Conservation (phyloP, 2,797 vertebrate species). For the Notamacropus eugenii region DNA sequence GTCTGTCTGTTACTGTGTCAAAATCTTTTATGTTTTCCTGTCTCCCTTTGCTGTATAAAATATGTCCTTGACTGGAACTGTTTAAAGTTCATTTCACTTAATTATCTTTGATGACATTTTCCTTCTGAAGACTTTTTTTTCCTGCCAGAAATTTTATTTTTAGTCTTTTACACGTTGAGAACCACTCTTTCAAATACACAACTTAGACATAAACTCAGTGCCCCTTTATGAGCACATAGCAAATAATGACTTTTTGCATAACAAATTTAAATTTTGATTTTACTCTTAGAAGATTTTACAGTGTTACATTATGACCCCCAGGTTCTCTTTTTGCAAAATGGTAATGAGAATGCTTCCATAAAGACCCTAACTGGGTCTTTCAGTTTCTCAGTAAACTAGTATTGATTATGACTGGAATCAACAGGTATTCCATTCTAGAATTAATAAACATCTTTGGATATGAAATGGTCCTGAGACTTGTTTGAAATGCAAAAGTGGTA, state of each 20-base stretch:
- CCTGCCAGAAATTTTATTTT: background rate
- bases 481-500: background rate
- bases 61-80: background rate
- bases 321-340: background rate
- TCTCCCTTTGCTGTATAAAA: background rate
- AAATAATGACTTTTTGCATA: background rate
- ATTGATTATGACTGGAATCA: background rate
- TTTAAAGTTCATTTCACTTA: background rate
- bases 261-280: background rate
- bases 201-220: background rate
- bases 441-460: background rate
- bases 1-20: background rate
- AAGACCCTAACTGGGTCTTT: background rate
- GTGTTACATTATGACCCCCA: background rate
- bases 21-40: background rate
- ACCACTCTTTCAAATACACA: background rate
- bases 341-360: background rate
- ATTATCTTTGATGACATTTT: background rate
- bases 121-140: background rate
- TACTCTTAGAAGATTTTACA: background rate
- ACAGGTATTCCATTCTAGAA: conserved; percentile 10
- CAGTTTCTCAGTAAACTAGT: background rate
- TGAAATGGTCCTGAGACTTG: background rate
- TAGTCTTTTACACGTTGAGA: background rate
- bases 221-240: background rate